Evolutionary conservation across 2,797 vertebrate genomes (phyloP).

Genomic region (Cuniculus paca): DNA sequence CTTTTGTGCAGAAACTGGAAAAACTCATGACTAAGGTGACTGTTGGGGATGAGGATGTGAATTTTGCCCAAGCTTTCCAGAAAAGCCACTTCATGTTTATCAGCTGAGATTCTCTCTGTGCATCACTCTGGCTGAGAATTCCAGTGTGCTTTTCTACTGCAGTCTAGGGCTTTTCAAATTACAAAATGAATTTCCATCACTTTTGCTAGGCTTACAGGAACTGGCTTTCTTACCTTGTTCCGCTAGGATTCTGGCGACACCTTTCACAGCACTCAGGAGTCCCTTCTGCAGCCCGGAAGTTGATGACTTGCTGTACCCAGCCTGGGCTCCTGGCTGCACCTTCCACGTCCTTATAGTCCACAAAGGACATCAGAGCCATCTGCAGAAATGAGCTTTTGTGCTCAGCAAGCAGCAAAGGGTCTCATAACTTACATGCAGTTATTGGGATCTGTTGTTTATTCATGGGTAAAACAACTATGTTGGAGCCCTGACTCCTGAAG

Average conservation of each 20-base stretch:
- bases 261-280: neutral
- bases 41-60: neutral
- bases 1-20: conserved; percentile 22
- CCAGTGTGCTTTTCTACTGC: neutral
- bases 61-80: neutral
- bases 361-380: neutral
- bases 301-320: neutral
- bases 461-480: neutral
- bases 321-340: neutral
- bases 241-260: neutral
- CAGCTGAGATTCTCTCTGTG: neutral
- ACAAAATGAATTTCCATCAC: neutral
- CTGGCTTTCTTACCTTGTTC: neutral
- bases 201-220: neutral
- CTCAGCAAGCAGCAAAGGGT: neutral
- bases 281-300: neutral
- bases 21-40: neutral
- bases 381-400: neutral
- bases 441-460: neutral
- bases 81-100: neutral
- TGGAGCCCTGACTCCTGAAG: neutral
- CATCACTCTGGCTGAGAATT: neutral
- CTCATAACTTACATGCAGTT: neutral
- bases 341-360: neutral
- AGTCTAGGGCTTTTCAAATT: neutral